Conservation (phyloP, 2,888 invertebrate genomes). For the Tipula vernalis region DNA sequence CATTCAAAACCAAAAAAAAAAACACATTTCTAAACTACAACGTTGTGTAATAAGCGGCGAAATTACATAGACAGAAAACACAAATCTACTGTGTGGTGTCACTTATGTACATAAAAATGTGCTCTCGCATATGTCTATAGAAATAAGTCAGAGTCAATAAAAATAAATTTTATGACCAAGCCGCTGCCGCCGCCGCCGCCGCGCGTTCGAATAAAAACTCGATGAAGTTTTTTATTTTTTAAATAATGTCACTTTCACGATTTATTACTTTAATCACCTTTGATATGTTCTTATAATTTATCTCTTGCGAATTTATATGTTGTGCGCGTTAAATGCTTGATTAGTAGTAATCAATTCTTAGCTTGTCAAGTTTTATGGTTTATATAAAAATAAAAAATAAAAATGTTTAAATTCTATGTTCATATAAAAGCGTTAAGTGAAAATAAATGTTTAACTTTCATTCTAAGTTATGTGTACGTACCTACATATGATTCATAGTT, state of each 20-base stretch:
- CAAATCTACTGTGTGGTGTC: not conserved
- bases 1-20: not conserved
- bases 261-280: constrained; percentile 4
- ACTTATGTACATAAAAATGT: not conserved
- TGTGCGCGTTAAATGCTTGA: not conserved
- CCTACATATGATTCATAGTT: not conserved
- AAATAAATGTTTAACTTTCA: not conserved
- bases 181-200: not conserved
- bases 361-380: not conserved
- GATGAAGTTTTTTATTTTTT: not conserved
- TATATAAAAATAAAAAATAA: not conserved
- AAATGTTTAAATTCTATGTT: not conserved
- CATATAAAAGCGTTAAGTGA: not conserved
- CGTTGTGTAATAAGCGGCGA: not conserved
- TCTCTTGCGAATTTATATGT: not conserved
- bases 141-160: not conserved
- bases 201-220: not conserved
- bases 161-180: not conserved
- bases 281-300: not conserved
- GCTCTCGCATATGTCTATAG: not conserved
- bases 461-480: not conserved
- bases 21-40: not conserved
- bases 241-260: not conserved
- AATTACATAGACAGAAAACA: not conserved
- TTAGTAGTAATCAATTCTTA: not conserved